A percentile compares a stretch with the other conserved stretches of the same genome.
Evolutionary conservation across 2,113 vertebrate species (phyloP).

Genomic region (Aix galericulata): DNA sequence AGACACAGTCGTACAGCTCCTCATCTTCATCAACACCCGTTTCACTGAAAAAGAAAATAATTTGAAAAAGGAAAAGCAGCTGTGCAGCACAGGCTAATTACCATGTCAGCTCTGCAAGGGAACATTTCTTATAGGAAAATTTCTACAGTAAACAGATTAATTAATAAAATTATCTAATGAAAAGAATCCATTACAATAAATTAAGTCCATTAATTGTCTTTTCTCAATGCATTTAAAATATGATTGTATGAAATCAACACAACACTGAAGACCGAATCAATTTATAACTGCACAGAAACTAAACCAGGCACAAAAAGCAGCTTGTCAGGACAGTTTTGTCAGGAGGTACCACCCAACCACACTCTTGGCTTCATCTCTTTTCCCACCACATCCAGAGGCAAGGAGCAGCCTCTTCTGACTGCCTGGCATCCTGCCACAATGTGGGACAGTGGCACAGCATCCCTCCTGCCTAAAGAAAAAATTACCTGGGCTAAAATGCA

Average conservation of each 20-base stretch:
- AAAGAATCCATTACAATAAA: background rate
- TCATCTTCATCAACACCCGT: constrained; percentile 89
- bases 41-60: constrained; percentile 77
- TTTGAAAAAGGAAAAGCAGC: background rate
- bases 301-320: background rate
- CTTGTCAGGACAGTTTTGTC: background rate
- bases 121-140: background rate
- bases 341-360: background rate
- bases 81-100: background rate
- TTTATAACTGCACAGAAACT: background rate
- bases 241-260: background rate
- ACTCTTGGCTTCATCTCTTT: background rate
- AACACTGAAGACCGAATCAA: background rate
- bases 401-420: background rate
- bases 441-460: too few species aligned
- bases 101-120: background rate
- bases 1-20: constrained; percentile 95
- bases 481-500: background rate
- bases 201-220: background rate
- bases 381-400: background rate
- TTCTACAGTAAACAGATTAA: background rate
- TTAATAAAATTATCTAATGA: background rate
- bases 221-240: background rate
- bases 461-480: background rate
- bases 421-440: background rate